Evolutionary conservation across 1,140 invertebrate species (phyloP), one percentile per base, ranked within the genome.

Genomic region (Spodoptera litura): DNA sequence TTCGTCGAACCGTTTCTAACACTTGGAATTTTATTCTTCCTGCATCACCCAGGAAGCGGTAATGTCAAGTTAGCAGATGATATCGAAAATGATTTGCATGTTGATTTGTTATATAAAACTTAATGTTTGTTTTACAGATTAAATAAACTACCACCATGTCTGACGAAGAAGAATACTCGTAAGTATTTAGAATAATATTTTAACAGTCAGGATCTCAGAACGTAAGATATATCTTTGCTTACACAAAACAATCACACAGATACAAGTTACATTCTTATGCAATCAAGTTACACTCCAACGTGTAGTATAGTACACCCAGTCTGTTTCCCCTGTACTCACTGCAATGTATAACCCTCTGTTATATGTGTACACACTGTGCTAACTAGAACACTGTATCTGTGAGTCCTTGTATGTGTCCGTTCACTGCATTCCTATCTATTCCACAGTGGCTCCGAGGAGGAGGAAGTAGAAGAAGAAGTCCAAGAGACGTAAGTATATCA

Each of bases 101-200:
- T 13, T 5, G 12, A 35, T 59, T 49, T 12, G 56, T 77, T 62
- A 56, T 71, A 38, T 80, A 66, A 82, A 27, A 8, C 31, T 51
- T 13, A 38, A 35, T 78, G 81, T 88, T 95, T 91, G 13, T 82
- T 91, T 95, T 95, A 79, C 95, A 95, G 95, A 94, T 88, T 93
- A 93, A 94, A 94, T 92, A 95, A 95, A 92, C 95, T 92, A 94
- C 93, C 95, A 96, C 89, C 94, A 96, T 96, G 96, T 96, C 96
- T 95, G 96, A 96, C 94, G 96, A 96, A 92, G 96, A 96, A 94
- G 96, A 96, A 96, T 96, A 96, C 94, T 96, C 96, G 96, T 96
- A 95, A 96, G 96, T 96, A 94, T 87, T 56, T 13, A 55, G 12
- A 0, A 15, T 4, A 51, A 49, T 15, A 11, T 15, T 8, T 56